Percentiles rank a stretch among this genome's conserved stretches.
Conservation (phyloP, 2,888 invertebrate genomes). For the Microctonus hyperodae region DNA sequence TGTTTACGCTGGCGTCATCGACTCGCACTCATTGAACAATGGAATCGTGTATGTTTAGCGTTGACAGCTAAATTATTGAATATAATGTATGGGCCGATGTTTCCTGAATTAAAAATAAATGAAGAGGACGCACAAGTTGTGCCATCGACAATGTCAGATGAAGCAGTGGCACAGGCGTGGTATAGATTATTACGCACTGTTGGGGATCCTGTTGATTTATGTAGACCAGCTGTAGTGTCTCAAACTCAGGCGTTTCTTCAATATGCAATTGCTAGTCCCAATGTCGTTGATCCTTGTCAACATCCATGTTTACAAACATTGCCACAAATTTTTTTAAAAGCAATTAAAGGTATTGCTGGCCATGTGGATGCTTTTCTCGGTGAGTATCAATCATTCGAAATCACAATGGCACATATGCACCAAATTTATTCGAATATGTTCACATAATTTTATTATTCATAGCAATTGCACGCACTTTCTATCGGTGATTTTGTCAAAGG, state of each 20-base stretch:
- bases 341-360: slow-evolving; percentile 91
- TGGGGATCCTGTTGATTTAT: slow-evolving; percentile 93
- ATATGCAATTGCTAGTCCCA: slow-evolving; percentile 80
- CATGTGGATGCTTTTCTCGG: slow-evolving; percentile 96
- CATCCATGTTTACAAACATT: slow-evolving; percentile 86
- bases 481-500: slow-evolving; percentile 2
- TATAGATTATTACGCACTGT: slow-evolving; percentile 93
- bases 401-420: background rate
- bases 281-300: slow-evolving; percentile 86
- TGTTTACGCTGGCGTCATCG: slow-evolving; percentile 95
- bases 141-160: slow-evolving; percentile 83
- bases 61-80: slow-evolving; percentile 83
- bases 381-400: slow-evolving; percentile 62
- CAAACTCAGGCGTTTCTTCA: slow-evolving; percentile 79
- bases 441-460: slow-evolving; percentile 1
- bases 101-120: slow-evolving; percentile 81
- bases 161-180: slow-evolving; percentile 95
- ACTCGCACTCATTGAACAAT: slow-evolving; percentile 90
- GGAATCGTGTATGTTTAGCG: slow-evolving; percentile 92
- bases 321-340: slow-evolving; percentile 90
- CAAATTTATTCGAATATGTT: background rate
- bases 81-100: slow-evolving; percentile 88
- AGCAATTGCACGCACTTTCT: background rate
- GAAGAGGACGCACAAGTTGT: slow-evolving; percentile 87
- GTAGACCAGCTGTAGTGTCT: slow-evolving; percentile 78